Base-by-base conservation (phyloP, 2,888 invertebrate species). In the Drosophila bunnanda region DNA sequence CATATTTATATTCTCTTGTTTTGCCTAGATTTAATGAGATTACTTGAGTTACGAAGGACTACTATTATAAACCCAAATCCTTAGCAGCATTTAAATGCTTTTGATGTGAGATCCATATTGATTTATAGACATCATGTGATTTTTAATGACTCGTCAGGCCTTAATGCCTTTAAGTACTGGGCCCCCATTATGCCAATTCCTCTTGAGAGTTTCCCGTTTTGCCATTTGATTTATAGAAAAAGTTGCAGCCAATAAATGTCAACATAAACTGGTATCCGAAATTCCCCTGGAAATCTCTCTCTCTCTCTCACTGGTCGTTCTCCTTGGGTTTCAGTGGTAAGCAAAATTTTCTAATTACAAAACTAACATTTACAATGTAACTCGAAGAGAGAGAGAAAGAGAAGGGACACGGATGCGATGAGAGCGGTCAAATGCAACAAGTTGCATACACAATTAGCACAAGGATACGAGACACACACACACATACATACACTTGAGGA, bases 361-460 rank as follows among this genome's bases (percentile, higher is more conserved):
- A 88, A 88, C 84, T 82, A 85, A 88, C 84, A 85, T 85, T 85
- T 85, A 85, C 84, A 88, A 85, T 85, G 84, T 84, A 84, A 82
- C 82, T 88, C 77, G 87, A 70, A 80, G 78, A 67, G 75, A 64
- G 75, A 65, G 62, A 71, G 68, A 69, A 59, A 77, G 78, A 67
- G 71, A 66, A 75, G 60, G 62, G 36, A 38, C 15, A 53, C 25
- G 50, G 44, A 22, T 44, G 62, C 46, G 39, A 34, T 48, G 64
- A 62, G 64, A 65, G 64, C 64, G 64, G 57, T 56, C 54, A 55
- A 68, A 70, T 82, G 89, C 88, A 88, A 89, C 86, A 88, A 88
- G 88, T 87, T 88, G 88, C 88, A 80, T 86, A 83, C 86, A 86
- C 88, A 85, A 85, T 85, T 85, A 85, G 88, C 86, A 88, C 78